These are phyloP conservation scores for Tridacna gigas DNA, from an alignment of 2,888 invertebrate genomes.

Conservation along the genomic window DNA sequence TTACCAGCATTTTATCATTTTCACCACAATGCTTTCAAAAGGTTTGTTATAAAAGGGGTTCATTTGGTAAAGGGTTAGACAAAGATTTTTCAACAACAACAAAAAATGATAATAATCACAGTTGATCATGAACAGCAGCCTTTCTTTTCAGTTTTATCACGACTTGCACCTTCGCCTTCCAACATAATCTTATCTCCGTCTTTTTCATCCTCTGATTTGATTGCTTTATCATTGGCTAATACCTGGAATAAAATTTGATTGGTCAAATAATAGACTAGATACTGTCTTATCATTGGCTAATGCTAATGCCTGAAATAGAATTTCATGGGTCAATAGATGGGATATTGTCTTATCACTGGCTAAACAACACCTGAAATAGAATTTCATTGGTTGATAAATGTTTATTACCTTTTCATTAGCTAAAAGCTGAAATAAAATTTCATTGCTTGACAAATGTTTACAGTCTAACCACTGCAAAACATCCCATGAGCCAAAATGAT, in stretches of 20 bases:
- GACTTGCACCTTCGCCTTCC: slow-evolving; percentile 41
- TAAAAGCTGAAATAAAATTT: no score
- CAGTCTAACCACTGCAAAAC: no score
- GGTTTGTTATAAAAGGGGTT: neutral
- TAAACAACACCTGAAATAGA: no score
- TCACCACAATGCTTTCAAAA: neutral
- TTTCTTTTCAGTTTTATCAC: slow-evolving; percentile 62
- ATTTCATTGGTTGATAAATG: no score
- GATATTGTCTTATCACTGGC: no score
- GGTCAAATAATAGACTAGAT: neutral
- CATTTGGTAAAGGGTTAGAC: neutral
- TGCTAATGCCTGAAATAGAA: no score
- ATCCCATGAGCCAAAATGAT: no score
- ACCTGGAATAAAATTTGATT: slow-evolving; percentile 64
- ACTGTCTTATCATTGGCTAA: no score
- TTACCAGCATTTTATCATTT: neutral
- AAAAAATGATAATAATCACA: slow-evolving; percentile 9
- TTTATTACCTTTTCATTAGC: no score
- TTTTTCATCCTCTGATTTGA: slow-evolving; percentile 72
- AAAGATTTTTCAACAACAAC: neutral
- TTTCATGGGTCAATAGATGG: no score
- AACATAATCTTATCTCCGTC: slow-evolving; percentile 70
- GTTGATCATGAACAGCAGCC: slow-evolving; percentile 66
- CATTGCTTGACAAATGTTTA: no score
- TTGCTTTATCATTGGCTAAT: slow-evolving; percentile 76